phyloP scores from a whole-genome alignment of 2,888 invertebrate genomes.

The Hyposoter dolosus region DNA sequence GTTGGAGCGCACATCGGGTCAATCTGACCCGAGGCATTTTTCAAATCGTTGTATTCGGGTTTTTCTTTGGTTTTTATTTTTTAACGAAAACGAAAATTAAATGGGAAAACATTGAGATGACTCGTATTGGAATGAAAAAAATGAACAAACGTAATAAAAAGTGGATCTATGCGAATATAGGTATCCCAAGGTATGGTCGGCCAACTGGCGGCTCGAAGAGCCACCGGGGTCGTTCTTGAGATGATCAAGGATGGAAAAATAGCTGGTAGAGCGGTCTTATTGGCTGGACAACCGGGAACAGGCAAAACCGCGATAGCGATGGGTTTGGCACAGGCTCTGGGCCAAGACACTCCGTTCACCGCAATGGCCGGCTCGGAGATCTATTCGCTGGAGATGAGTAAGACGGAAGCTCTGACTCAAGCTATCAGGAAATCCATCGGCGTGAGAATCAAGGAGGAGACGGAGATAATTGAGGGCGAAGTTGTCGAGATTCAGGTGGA shows the following conservation, averaged over 20 bases:
- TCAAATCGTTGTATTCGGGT: no score
- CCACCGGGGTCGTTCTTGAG: slow-evolving; percentile 97
- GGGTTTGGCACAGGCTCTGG: slow-evolving; percentile 96
- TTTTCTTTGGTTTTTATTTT: no score
- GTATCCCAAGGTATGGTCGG: slow-evolving; percentile 99
- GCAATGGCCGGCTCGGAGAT: slow-evolving; percentile 99
- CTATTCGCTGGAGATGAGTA: slow-evolving; percentile 99
- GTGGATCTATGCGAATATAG: slow-evolving; percentile 79
- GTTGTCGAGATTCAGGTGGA: slow-evolving; percentile 99
- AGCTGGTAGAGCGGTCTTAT: slow-evolving; percentile 96
- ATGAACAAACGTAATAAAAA: background rate
- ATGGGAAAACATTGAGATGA: background rate
- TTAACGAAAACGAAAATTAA: no score
- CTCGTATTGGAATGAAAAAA: background rate
- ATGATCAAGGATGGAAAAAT: slow-evolving; percentile 99
- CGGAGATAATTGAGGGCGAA: slow-evolving; percentile 99
- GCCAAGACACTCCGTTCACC: slow-evolving; percentile 98
- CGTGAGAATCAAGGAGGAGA: slow-evolving; percentile 98
- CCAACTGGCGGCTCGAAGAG: slow-evolving; percentile 95
- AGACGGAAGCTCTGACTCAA: slow-evolving; percentile 99
- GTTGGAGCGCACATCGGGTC: no score
- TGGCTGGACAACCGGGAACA: slow-evolving; percentile 99
- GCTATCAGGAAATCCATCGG: slow-evolving; percentile 99
- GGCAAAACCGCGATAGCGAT: slow-evolving; percentile 99
- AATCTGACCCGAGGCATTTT: no score